phyloP scores from a whole-genome alignment of 2,113 vertebrate genomes.

The Epinephelus fuscoguttatus region DNA sequence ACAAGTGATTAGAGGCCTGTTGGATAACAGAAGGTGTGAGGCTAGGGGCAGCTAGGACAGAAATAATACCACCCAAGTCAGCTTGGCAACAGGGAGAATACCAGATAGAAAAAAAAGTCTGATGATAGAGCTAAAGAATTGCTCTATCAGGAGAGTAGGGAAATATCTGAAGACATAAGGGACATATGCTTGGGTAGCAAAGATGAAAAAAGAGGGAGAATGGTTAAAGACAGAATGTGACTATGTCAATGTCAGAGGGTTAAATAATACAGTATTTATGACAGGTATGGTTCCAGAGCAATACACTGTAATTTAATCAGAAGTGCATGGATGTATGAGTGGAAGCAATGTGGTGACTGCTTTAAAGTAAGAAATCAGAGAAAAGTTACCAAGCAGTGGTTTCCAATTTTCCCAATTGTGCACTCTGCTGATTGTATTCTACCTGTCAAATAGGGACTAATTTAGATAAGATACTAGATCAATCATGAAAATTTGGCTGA shows the following conservation, averaged over 20 bases:
- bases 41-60: not conserved
- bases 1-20: slow-evolving; percentile 36
- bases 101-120: not conserved
- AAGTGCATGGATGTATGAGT: too few relatives aligned
- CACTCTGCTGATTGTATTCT: not conserved
- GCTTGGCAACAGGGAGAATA: slow-evolving; percentile 28
- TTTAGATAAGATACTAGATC: not conserved
- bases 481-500: not conserved
- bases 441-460: not conserved
- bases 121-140: not conserved
- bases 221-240: too few relatives aligned
- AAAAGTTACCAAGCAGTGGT: too few relatives aligned
- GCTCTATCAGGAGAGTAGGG: not conserved
- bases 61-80: slow-evolving; percentile 39
- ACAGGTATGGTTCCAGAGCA: too few relatives aligned
- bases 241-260: too few relatives aligned
- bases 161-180: not conserved
- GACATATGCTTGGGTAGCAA: not conserved
- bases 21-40: slow-evolving; percentile 55
- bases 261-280: too few relatives aligned
- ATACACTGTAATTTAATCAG: too few relatives aligned
- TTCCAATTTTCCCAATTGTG: too few relatives aligned
- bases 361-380: not conserved
- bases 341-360: too few relatives aligned
- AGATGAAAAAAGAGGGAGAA: not conserved